Evolutionary conservation across 1,140 invertebrate species (phyloP).

Genomic region (Drosophila sp.): DNA sequence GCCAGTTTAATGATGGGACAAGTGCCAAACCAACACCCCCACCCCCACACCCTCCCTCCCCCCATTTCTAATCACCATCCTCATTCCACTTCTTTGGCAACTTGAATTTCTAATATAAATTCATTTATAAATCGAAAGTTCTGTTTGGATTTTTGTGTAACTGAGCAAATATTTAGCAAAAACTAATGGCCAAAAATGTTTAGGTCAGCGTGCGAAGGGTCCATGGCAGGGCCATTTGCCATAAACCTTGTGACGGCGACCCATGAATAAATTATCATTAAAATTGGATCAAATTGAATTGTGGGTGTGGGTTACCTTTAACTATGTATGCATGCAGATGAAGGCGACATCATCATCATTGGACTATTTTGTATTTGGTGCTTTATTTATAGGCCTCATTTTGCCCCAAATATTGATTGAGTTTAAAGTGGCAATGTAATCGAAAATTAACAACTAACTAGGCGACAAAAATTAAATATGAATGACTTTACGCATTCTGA

Average conservation of each 20-base stretch:
- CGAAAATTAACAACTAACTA: too few relatives aligned
- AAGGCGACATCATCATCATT: constrained; percentile 22
- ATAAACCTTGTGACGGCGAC: constrained; percentile 40
- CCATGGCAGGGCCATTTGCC: constrained; percentile 3
- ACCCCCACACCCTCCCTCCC: background rate
- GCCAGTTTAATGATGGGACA: constrained; percentile 1
- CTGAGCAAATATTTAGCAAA: constrained; percentile 60
- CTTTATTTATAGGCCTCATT: background rate
- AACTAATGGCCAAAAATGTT: constrained; percentile 12
- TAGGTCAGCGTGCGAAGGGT: background rate
- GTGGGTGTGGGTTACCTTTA: too few relatives aligned
- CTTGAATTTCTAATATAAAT: constrained; percentile 42
- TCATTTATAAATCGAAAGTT: constrained; percentile 60
- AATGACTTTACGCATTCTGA: too few relatives aligned
- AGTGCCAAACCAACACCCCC: too few relatives aligned
- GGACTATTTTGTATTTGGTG: background rate
- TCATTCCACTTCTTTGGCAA: background rate
- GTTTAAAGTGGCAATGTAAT: background rate
- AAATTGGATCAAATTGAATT: constrained; percentile 1
- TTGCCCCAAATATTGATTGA: background rate
- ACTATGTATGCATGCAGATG: background rate
- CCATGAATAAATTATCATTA: constrained; percentile 48
- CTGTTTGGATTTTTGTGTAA: constrained; percentile 32
- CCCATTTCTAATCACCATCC: background rate
- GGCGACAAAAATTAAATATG: too few relatives aligned